phyloP scores from a whole-genome alignment of 2,113 vertebrate species.

The Ivindomyrus marchei region DNA sequence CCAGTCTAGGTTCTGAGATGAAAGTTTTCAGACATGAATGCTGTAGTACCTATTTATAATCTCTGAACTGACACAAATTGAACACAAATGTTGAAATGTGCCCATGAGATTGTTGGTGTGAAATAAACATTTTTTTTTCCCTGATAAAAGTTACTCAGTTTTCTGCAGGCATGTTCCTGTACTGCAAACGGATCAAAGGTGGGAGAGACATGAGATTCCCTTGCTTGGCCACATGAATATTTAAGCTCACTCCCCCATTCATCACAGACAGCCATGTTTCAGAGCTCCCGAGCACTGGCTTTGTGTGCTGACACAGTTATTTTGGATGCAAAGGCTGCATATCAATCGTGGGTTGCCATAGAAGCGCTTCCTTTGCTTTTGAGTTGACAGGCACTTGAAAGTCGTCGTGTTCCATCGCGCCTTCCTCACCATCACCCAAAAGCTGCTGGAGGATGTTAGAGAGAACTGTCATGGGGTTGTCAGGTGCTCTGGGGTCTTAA shows the following conservation, averaged over 20 bases:
- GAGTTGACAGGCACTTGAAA: constrained; percentile 18
- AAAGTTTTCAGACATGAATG: neutral
- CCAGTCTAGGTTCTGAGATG: neutral
- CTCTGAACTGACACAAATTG: neutral
- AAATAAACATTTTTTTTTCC: neutral
- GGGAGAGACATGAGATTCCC: neutral
- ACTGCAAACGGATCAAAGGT: neutral
- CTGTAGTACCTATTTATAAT: neutral
- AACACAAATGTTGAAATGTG: constrained; percentile 1
- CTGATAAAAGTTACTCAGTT: neutral
- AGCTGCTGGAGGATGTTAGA: constrained; percentile 16
- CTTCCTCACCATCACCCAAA: constrained; percentile 1
- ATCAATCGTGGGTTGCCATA: constrained; percentile 18
- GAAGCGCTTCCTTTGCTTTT: constrained; percentile 14
- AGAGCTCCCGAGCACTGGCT: neutral
- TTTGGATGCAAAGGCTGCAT: constrained; percentile 11
- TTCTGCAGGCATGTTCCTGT: neutral
- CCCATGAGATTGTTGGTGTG: neutral
- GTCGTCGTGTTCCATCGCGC: neutral
- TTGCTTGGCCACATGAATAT: constrained; percentile 16
- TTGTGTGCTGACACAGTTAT: constrained; percentile 10
- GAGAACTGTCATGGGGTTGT: constrained; percentile 9
- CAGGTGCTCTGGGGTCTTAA: constrained; percentile 14
- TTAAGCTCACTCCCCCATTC: constrained; percentile 4
- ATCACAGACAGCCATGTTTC: constrained; percentile 2